Percentiles rank a stretch among this genome's conserved stretches.
phyloP scores from a whole-genome alignment of 2,797 vertebrate genomes.

The Rhynchonycteris naso region DNA sequence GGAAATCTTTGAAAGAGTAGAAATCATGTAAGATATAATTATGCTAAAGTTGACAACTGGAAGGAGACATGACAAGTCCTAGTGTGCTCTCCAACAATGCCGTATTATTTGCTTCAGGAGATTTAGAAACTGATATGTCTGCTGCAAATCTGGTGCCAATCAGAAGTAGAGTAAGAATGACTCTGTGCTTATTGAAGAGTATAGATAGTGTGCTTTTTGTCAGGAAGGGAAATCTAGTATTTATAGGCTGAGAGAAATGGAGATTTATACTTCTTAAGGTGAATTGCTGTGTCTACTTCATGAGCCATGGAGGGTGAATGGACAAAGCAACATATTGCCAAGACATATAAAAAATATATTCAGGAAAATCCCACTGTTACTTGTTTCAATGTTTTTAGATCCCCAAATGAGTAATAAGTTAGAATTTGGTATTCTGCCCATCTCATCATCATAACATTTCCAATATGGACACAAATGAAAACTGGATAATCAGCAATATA shows the following conservation, averaged over 20 bases:
- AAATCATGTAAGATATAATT: background rate
- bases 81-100: background rate
- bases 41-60: background rate
- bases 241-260: background rate
- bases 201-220: background rate
- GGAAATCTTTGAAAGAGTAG: background rate
- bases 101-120: background rate
- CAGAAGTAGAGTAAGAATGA: background rate
- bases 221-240: conserved; percentile 16
- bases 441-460: background rate
- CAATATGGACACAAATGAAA: background rate
- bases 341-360: background rate
- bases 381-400: background rate
- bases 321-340: background rate
- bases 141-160: background rate
- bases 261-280: conserved; percentile 14
- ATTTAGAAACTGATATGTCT: background rate
- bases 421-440: background rate
- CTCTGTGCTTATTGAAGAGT: background rate
- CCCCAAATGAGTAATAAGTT: background rate
- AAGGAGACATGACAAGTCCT: background rate
- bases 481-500: background rate
- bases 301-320: background rate
- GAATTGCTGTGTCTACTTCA: background rate
- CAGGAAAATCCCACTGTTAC: background rate